Percentiles rank a stretch among this genome's conserved stretches.
These are phyloP conservation scores for Drosophila kuntzei DNA, from an alignment of 2,888 invertebrate species.

Conservation along the genomic window DNA sequence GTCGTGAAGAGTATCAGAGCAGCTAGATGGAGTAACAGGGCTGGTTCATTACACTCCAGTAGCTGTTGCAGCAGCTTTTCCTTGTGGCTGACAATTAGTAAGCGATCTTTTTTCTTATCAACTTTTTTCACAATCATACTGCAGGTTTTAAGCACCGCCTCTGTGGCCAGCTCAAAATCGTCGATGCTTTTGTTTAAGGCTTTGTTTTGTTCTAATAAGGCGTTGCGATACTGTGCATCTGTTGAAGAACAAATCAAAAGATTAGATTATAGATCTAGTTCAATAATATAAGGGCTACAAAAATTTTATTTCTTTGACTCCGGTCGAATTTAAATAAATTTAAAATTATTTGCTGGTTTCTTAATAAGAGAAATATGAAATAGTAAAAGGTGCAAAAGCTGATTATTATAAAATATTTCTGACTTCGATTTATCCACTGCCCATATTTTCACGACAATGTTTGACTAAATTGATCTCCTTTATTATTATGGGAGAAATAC, in stretches of 20 bases:
- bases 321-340: no score
- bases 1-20: slow-evolving; percentile 92
- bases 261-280: no score
- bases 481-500: no score
- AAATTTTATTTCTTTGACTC: no score
- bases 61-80: slow-evolving; percentile 93
- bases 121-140: slow-evolving; percentile 94
- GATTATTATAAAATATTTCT: no score
- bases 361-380: no score
- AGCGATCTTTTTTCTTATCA: slow-evolving; percentile 95
- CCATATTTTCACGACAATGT: no score
- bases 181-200: slow-evolving; percentile 90
- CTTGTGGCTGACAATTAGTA: slow-evolving; percentile 91
- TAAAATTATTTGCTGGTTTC: no score
- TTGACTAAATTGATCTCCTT: no score
- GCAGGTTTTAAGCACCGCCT: slow-evolving; percentile 89
- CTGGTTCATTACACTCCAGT: slow-evolving; percentile 90
- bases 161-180: slow-evolving; percentile 91
- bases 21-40: slow-evolving; percentile 91
- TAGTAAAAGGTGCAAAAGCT: no score
- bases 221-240: slow-evolving; percentile 89
- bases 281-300: no score
- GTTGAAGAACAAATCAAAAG: slow-evolving; percentile 56
- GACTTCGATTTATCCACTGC: no score
- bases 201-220: slow-evolving; percentile 89